Conservation (phyloP, 2,797 vertebrate species). For the Sebastes steindachneri region DNA sequence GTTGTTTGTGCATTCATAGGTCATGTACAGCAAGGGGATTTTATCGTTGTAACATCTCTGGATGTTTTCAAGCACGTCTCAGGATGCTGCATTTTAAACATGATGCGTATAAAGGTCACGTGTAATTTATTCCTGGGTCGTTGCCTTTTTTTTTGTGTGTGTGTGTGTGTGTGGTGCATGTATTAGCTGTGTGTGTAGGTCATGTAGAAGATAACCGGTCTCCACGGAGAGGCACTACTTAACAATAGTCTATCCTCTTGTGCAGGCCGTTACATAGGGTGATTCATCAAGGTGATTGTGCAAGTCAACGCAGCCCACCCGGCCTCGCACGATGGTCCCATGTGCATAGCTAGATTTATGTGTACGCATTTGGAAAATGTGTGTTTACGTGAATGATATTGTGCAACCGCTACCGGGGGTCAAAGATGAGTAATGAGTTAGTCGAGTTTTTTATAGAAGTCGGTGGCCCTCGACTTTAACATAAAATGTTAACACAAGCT, state of each 20-base stretch:
- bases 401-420: slow-evolving; percentile 16
- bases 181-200: slow-evolving; percentile 55
- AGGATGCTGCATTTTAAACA: slow-evolving; percentile 34
- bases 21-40: slow-evolving; percentile 21
- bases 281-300: slow-evolving; percentile 79
- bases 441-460: slow-evolving; percentile 20
- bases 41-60: slow-evolving; percentile 35
- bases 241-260: slow-evolving; percentile 60
- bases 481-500: neutral
- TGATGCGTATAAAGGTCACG: slow-evolving; percentile 39
- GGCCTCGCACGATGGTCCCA: slow-evolving; percentile 63
- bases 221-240: slow-evolving; percentile 45
- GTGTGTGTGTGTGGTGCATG: slow-evolving; percentile 27
- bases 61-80: slow-evolving; percentile 5
- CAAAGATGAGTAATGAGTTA: slow-evolving; percentile 46
- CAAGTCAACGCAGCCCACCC: slow-evolving; percentile 58
- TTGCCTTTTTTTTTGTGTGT: slow-evolving; percentile 2
- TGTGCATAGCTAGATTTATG: slow-evolving; percentile 56
- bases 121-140: slow-evolving; percentile 56
- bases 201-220: slow-evolving; percentile 50
- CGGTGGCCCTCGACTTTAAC: neutral
- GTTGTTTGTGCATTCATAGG: slow-evolving; percentile 64
- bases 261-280: slow-evolving; percentile 50
- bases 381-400: slow-evolving; percentile 35
- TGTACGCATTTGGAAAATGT: slow-evolving; percentile 47